Conservation (phyloP, 2,113 vertebrate genomes). For the Enhydra lutris region DNA sequence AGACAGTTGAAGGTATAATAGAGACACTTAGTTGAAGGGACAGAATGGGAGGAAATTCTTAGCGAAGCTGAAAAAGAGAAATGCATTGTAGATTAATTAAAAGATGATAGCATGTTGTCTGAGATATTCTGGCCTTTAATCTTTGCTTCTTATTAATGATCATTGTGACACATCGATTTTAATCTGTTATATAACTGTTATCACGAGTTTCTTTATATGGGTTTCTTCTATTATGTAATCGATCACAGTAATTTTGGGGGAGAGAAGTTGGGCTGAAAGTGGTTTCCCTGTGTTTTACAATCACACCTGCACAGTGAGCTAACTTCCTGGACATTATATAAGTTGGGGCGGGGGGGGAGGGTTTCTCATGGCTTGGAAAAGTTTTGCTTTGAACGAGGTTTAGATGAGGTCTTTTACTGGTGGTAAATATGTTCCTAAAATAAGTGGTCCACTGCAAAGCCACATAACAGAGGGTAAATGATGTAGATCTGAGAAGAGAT, state of each 20-base stretch:
- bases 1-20: not conserved
- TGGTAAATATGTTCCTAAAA: not conserved
- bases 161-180: not conserved
- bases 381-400: not conserved
- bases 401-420: not conserved
- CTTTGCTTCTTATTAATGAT: not conserved
- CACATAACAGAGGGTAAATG: not conserved
- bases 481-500: not conserved
- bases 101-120: not conserved
- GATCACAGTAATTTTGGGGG: not conserved
- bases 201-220: not conserved
- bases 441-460: not conserved
- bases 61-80: not conserved
- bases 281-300: not conserved
- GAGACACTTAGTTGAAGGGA: not conserved
- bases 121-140: not conserved
- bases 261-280: not conserved
- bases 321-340: not conserved
- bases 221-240: constrained; percentile 5
- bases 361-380: constrained; percentile 9
- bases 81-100: not conserved
- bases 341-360: not conserved
- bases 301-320: not conserved
- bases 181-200: not conserved
- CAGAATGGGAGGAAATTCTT: not conserved